Base-by-base conservation (phyloP, 2,888 invertebrate species). In the Aphodius sticticus region DNA sequence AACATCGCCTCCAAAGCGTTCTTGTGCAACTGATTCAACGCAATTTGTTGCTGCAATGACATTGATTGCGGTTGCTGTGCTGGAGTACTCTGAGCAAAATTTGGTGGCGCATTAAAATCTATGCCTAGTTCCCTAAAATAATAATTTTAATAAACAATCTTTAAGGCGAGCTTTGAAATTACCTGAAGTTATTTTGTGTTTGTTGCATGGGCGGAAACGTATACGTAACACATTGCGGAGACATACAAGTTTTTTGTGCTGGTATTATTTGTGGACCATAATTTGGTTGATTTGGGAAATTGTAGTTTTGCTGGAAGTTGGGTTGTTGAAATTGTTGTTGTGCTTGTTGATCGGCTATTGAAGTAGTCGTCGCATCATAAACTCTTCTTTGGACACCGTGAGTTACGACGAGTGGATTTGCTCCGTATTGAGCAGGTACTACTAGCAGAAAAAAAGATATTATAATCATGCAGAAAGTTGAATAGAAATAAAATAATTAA, bases 351-450 rank as follows among this genome's bases (percentile, higher is more conserved):
- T 74, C 84, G 9, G 80, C 78, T 53, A 86, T 82, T 6, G 85
- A 83, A 16, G 86, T 86, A 16, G 84, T 84, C 0, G 84, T 74
- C 16, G 82, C 83, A 78, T 86, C 85, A 76, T 76, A 83, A 16
- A 86, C 76, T 79, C 83, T 85, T 76, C 84, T 82, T 77, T 86
- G 84, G 78, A 85, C 85, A 78, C 83, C 85, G 83, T 86, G 85
- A 0, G 85, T 85, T 69, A 85, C 79, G 26, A 85, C 78, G n/a
- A 85, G 83, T 76, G 84, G 83, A 80, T 84, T 84, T 6, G 84
- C 84, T 16, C 84, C 83, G 37, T 84, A 77, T 69, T 81, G 83
- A 14, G 83, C 81, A 16, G 85, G 86, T 38, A 82, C 86, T 85
- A 77, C 9, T 53, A 1, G 9, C 6, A 53, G 26, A 53, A 53